Evolutionary conservation across 2,113 vertebrate species (phyloP).

Genomic region (Falco punctatus): DNA sequence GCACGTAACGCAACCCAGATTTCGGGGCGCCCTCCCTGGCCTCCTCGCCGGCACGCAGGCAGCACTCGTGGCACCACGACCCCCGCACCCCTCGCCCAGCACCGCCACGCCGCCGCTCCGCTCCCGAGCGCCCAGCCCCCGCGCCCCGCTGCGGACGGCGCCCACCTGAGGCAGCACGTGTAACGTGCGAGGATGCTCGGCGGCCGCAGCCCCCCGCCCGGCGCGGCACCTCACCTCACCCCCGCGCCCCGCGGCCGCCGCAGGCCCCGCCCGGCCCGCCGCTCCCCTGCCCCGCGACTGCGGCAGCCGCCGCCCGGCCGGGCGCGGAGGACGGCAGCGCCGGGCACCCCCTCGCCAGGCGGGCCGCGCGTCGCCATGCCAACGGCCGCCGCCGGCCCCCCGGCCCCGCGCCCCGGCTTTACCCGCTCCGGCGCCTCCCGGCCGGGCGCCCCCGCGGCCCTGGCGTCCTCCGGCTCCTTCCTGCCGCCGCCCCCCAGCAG

Average conservation of each 20-base stretch:
- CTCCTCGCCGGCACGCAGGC: background rate
- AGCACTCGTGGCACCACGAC: background rate
- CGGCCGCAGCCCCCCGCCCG: background rate
- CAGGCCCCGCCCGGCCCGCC: background rate
- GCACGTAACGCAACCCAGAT: background rate
- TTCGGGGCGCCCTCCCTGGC: background rate
- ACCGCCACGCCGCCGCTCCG: background rate
- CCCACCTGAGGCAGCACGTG: background rate
- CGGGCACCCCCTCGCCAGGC: background rate
- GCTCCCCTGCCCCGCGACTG: too few species aligned
- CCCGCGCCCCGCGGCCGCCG: background rate
- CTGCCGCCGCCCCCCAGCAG: background rate
- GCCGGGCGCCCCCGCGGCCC: background rate
- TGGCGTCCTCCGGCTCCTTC: background rate
- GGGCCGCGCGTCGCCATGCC: background rate
- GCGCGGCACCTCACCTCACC: background rate
- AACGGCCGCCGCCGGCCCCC: background rate
- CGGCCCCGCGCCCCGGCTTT: background rate
- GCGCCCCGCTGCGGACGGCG: background rate
- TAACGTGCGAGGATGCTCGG: background rate
- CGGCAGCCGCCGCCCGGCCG: background rate
- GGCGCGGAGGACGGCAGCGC: background rate
- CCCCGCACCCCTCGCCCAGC: background rate
- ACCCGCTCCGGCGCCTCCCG: background rate
- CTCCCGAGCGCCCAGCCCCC: fast-evolving